Conservation (phyloP, 2,797 vertebrate genomes). For the Echeneis naucrates region DNA sequence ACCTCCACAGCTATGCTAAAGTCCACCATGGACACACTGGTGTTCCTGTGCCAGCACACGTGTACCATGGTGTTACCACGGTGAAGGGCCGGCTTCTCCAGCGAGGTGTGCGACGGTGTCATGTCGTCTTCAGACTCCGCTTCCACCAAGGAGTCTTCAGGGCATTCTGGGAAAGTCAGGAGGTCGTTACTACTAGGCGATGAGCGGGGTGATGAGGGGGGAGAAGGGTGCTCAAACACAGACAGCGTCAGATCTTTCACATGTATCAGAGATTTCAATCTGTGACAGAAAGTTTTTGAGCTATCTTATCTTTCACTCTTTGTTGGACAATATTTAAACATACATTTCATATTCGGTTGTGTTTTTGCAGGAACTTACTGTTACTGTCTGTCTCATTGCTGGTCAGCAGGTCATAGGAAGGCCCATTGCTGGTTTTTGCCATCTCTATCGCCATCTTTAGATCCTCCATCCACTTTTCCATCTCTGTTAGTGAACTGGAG, state of each 20-base stretch:
- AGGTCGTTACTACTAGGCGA: slow-evolving; percentile 76
- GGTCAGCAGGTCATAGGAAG: slow-evolving; percentile 86
- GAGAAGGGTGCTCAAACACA: slow-evolving; percentile 59
- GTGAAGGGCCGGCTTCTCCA: slow-evolving; percentile 91
- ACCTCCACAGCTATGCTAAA: slow-evolving; percentile 98
- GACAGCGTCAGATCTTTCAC: slow-evolving; percentile 60
- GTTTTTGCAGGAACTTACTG: slow-evolving; percentile 81
- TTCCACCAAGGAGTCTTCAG: slow-evolving; percentile 90
- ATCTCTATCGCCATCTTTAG: slow-evolving; percentile 92
- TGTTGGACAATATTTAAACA: neutral
- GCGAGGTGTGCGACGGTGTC: slow-evolving; percentile 88
- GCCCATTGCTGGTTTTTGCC: slow-evolving; percentile 90
- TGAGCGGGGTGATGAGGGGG: slow-evolving; percentile 56
- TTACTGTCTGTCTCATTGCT: slow-evolving; percentile 88
- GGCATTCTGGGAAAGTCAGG: slow-evolving; percentile 90
- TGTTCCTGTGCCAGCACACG: slow-evolving; percentile 99
- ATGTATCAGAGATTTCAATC: slow-evolving; percentile 19
- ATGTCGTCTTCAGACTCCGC: slow-evolving; percentile 97
- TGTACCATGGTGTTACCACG: slow-evolving; percentile 99
- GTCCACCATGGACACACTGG: slow-evolving; percentile 99
- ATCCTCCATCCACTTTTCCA: slow-evolving; percentile 97
- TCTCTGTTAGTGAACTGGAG: slow-evolving; percentile 89
- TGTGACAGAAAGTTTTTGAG: neutral
- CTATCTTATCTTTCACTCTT: neutral
- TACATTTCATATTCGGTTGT: neutral